Base-by-base conservation (phyloP, 2,888 invertebrate species). In the Zaprionus bogoriensis region DNA sequence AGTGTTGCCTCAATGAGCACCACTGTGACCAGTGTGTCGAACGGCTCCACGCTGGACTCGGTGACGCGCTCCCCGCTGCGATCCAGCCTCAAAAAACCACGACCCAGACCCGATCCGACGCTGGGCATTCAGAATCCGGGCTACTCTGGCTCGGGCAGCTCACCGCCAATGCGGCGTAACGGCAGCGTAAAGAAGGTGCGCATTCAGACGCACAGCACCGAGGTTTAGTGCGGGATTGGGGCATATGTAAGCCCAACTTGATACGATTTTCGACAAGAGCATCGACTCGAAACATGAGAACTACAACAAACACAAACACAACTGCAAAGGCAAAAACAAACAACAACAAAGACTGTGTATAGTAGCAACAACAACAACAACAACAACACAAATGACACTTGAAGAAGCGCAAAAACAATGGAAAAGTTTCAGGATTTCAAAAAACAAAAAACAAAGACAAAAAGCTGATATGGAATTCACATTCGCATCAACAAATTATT, bases 131-230 rank as follows among this genome's bases (percentile, higher is more conserved):
- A 96, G 80, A 97, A 97, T 92, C 97, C 96, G 0, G 95, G 95
- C 19, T 91, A 91, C 55, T 90, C 91, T 1, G 93, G 93, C 81
- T 95, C 96, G 0, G 95, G 96, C 1, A 95, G 95, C 74, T 97
- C 96, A 12, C 97, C 97, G 0, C 94, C 96, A 0, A 92, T 97
- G 62, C 94, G 95, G 47, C 92, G 97, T 54, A 96, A 96, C 81
- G 96, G 96, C 0, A 97, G 96, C 87, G 95, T 96, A 87, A 97
- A 97, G 90, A 97, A 97, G 92, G 97, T 97, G 62, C 93, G 97
- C 67, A 97, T 97, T 90, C 96, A 97, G 89, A 97, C 97, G 30
- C 96, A 96, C 89, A 97, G 97, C 89, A 97, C 97, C 38, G 97
- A 97, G 90, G 97, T 97, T 67, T 97, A 92, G 91, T 22, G 30